Percentiles rank a stretch among this genome's conserved stretches.
Evolutionary conservation across 2,888 invertebrate species (phyloP).

Genomic region (Melieria crassipennis): DNA sequence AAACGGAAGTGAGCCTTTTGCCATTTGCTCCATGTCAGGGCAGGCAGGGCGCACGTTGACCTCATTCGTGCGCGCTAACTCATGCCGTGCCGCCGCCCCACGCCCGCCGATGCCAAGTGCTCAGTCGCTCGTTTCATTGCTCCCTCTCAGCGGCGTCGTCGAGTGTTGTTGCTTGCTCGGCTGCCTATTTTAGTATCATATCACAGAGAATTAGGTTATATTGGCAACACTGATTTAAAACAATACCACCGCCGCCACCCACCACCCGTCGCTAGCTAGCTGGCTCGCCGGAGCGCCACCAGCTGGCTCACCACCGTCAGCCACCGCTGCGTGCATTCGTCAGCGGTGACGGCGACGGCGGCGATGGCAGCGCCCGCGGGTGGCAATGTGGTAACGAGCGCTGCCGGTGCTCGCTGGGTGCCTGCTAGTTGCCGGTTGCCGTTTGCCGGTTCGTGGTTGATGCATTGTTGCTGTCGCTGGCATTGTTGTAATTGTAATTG

Average conservation of each 20-base stretch:
- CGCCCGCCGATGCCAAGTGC: background rate
- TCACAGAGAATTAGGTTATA: slow-evolving; percentile 38
- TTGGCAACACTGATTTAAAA: slow-evolving; percentile 45
- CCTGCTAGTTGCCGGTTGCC: slow-evolving; percentile 12
- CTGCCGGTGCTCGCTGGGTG: slow-evolving; percentile 11
- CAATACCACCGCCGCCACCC: slow-evolving; percentile 29
- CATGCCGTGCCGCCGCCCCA: slow-evolving; percentile 11
- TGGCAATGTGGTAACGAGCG: slow-evolving; percentile 5
- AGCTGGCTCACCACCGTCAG: background rate
- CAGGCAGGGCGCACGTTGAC: slow-evolving; percentile 42
- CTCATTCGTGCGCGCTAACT: slow-evolving; percentile 37
- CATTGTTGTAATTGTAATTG: slow-evolving; percentile 22
- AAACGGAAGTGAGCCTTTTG: slow-evolving; percentile 40
- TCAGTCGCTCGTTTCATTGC: slow-evolving; percentile 4
- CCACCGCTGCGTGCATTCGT: background rate
- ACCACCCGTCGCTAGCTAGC: slow-evolving; percentile 41
- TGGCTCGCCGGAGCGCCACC: slow-evolving; percentile 40
- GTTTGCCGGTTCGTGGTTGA: slow-evolving; percentile 24
- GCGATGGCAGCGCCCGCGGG: background rate
- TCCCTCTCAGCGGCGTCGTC: slow-evolving; percentile 27
- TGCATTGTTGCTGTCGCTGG: slow-evolving; percentile 15
- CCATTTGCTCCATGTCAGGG: slow-evolving; percentile 36
- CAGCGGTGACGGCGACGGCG: background rate
- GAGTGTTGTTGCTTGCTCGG: slow-evolving; percentile 24
- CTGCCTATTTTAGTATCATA: slow-evolving; percentile 26